Base-by-base conservation (phyloP, 1,140 invertebrate genomes). In the Oppia nitens region DNA sequence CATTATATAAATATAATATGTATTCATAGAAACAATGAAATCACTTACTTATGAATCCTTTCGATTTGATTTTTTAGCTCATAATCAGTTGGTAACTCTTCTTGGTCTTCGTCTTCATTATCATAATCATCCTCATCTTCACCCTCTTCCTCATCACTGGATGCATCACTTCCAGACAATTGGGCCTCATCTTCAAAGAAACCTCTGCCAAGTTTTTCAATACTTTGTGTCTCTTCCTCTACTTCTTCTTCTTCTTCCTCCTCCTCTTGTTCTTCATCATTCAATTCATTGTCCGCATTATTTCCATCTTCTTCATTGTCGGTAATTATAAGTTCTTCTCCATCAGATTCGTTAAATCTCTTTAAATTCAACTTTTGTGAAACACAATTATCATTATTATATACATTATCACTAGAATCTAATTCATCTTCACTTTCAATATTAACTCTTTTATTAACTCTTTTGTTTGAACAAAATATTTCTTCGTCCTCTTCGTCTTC, bases 161-260 rank as follows among this genome's bases (percentile, higher is more conserved):
- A 82, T 76, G 78, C 82, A 62, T 87, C 85, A 45, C 83, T 84
- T 66, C 86, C 87, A 9, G 85, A 87, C 14, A 92, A 68, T 66
- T 90, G 87, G 0, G 87, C 87, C 72, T 92, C 87, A 45, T 81
- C 75, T 57, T 92, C 87, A 25, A 90, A 72, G 73, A 87, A 92
- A 27, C 83, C 81, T 53, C 71, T 70, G 53, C 50, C 50, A 27
- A 40, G 56, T 17, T 25, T 57, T 50, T 2, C 27, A 9, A 51
- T 11, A 2, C 1, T 55, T 55, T 2, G 28, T 55, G n/a, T 52
- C 4, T 47, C 45, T 6, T 17, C 14, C 1, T 53, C 40, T 20
- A 12, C 26, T 20, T 40, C 3, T 51, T 27, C 50, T 21, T 53
- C 29, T 23, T 60, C 60, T 61, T 59, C 55, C 17, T 49, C 56